phyloP scores from a whole-genome alignment of 2,888 invertebrate species.

The Aproaerema taeniolella region DNA sequence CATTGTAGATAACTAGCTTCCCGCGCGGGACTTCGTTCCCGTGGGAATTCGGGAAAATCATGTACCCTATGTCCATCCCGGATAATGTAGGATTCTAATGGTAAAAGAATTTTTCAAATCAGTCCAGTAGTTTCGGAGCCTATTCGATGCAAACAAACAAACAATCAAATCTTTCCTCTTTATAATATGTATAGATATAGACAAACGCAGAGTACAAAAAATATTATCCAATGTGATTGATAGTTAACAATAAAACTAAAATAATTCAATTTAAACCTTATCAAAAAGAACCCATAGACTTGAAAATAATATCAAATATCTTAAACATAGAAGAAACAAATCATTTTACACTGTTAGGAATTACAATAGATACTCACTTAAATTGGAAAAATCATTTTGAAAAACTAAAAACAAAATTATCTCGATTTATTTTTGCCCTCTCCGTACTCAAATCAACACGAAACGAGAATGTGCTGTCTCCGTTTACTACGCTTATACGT shows the following conservation, averaged over 20 bases:
- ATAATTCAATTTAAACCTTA: neutral
- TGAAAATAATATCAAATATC: neutral
- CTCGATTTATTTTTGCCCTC: conserved; percentile 1
- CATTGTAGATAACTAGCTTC: too few species aligned
- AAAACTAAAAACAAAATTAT: conserved; percentile 1
- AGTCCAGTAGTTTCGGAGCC: too few species aligned
- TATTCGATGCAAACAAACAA: too few species aligned
- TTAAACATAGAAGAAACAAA: neutral
- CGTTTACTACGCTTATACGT: conserved; percentile 6
- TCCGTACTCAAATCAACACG: neutral
- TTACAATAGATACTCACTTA: conserved; percentile 1
- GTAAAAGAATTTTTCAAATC: too few species aligned
- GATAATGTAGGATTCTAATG: too few species aligned
- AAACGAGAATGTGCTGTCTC: neutral
- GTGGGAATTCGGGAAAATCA: too few species aligned
- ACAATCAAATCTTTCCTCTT: too few species aligned
- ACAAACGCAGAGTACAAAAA: too few species aligned
- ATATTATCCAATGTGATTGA: too few species aligned
- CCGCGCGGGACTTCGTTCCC: too few species aligned
- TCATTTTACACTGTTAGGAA: neutral
- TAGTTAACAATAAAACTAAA: neutral
- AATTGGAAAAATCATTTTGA: neutral
- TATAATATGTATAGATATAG: too few species aligned
- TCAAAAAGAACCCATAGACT: neutral
- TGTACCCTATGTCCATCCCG: too few species aligned